Percentiles rank a stretch among this genome's conserved stretches.
These are phyloP conservation scores for Cephus spinipes DNA, from an alignment of 2,888 invertebrate species.

Conservation along the genomic window DNA sequence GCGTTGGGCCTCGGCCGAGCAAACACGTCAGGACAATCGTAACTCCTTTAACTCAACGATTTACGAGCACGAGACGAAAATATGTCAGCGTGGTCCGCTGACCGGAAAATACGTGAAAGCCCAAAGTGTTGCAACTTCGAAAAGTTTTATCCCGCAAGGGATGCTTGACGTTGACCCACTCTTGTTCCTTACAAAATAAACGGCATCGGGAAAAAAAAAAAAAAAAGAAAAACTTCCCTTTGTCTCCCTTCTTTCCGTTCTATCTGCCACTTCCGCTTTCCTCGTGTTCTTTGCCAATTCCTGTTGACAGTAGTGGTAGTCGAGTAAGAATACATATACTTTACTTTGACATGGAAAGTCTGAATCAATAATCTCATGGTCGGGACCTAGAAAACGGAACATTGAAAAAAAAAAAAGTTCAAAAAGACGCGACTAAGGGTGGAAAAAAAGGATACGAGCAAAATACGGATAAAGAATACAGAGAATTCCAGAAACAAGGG, in stretches of 20 bases:
- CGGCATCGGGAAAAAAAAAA: background rate
- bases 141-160: background rate
- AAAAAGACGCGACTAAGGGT: background rate
- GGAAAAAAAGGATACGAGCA: background rate
- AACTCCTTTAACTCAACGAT: constrained; percentile 22
- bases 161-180: background rate
- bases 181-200: background rate
- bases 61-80: constrained; percentile 19
- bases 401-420: background rate
- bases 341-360: background rate
- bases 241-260: background rate
- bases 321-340: background rate
- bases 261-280: background rate
- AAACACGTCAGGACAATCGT: constrained; percentile 25
- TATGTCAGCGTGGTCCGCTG: constrained; percentile 14
- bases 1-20: constrained; percentile 15
- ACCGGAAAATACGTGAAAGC: constrained; percentile 15
- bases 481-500: background rate
- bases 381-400: background rate
- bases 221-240: background rate
- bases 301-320: background rate
- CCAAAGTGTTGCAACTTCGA: background rate
- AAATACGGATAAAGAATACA: background rate
- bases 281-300: background rate
- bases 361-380: background rate